phyloP scores from a whole-genome alignment of 2,888 invertebrate species.

The Dryocosmus kuriphilus region DNA sequence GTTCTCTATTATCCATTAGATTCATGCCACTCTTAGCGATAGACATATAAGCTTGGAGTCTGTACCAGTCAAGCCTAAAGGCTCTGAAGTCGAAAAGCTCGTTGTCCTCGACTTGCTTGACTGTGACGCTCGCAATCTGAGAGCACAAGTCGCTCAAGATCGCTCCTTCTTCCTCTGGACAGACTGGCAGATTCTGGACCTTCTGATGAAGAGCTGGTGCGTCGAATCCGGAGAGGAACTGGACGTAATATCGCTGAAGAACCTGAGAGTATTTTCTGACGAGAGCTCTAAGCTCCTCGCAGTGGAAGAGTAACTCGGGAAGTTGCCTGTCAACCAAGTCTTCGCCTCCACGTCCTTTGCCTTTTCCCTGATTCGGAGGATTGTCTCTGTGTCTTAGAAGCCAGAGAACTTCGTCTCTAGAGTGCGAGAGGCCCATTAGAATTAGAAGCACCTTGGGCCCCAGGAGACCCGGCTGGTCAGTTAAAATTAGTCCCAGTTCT shows the following conservation, averaged over 20 bases:
- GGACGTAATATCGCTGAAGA: constrained; percentile 97
- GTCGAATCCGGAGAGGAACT: constrained; percentile 97
- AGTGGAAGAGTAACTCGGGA: constrained; percentile 97
- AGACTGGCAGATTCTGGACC: constrained; percentile 89
- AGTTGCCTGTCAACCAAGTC: constrained; percentile 97
- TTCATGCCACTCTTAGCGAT: constrained; percentile 88
- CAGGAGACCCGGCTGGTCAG: constrained; percentile 97
- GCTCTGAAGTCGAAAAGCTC: constrained; percentile 97
- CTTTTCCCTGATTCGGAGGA: constrained; percentile 89
- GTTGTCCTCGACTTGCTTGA: constrained; percentile 98
- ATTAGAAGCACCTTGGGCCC: constrained; percentile 98
- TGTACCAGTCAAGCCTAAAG: constrained; percentile 97
- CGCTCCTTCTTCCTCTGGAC: constrained; percentile 96
- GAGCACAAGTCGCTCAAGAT: constrained; percentile 95
- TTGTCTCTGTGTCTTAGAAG: constrained; percentile 97
- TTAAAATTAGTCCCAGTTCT: constrained; percentile 95
- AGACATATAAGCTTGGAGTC: constrained; percentile 96
- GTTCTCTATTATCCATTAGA: constrained; percentile 89
- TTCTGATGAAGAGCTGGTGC: constrained; percentile 92
- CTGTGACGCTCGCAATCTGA: constrained; percentile 89
- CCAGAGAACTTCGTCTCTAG: constrained; percentile 98
- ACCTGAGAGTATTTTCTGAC: constrained; percentile 98
- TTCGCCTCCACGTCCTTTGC: constrained; percentile 92
- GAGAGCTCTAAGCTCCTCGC: constrained; percentile 96
- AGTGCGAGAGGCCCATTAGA: constrained; percentile 96